These are phyloP conservation scores for Oasisia sp. DNA, from an alignment of 2,888 invertebrate species.

Conservation along the genomic window DNA sequence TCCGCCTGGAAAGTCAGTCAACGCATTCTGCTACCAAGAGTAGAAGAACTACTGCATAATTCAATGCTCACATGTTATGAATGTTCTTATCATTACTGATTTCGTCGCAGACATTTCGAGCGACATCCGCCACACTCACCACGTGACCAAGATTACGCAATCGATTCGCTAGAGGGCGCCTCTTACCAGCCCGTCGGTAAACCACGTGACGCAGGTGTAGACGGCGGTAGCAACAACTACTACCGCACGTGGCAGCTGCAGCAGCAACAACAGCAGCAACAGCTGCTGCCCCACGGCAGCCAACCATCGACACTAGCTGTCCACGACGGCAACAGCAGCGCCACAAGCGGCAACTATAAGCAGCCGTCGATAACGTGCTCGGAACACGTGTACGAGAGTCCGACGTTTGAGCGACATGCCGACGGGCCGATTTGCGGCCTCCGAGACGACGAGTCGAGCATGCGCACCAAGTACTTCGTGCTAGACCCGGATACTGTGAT, in stretches of 20 bases:
- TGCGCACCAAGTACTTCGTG: conserved; percentile 4
- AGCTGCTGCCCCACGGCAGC: not conserved
- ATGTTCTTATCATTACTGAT: not conserved
- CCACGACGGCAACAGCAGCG: conserved; percentile 3
- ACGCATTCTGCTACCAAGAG: too few species aligned
- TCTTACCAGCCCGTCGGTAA: conserved; percentile 14
- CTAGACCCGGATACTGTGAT: not conserved
- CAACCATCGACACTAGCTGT: not conserved
- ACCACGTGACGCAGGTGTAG: not conserved
- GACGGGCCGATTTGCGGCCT: not conserved
- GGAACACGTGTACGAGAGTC: conserved; percentile 20
- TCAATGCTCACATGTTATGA: not conserved
- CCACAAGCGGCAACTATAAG: not conserved
- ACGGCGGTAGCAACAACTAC: conserved; percentile 18
- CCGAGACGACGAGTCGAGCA: not conserved
- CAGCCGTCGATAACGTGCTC: not conserved
- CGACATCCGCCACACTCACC: not conserved
- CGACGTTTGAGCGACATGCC: conserved; percentile 6
- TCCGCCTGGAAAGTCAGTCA: too few species aligned
- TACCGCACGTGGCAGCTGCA: conserved; percentile 20
- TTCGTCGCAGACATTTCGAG: not conserved
- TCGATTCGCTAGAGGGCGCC: not conserved
- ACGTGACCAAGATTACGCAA: not conserved
- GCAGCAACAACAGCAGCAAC: conserved; percentile 8
- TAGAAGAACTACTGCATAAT: too few species aligned